A percentile compares a stretch with the other conserved stretches of the same genome.
Conservation (phyloP, 2,113 vertebrate species). For the Riparia riparia region DNA sequence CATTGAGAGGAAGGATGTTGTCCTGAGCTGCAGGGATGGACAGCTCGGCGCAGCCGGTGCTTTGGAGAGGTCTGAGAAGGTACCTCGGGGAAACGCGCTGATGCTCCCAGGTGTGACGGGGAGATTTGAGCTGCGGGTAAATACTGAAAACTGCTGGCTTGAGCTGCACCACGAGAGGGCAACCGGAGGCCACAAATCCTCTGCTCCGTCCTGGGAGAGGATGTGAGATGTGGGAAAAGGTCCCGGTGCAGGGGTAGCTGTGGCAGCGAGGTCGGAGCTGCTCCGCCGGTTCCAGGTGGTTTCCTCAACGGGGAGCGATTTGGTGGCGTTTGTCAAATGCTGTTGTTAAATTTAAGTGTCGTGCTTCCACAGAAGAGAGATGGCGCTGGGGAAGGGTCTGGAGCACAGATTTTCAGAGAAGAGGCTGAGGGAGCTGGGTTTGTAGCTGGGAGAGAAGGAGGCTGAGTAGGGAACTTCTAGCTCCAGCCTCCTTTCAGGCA, state of each 20-base stretch:
- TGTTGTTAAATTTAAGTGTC: not conserved
- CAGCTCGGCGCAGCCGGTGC: not conserved
- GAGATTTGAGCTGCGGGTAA: rapidly evolving
- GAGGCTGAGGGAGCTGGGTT: not conserved
- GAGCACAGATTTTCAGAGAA: not conserved
- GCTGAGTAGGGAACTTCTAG: too few species aligned
- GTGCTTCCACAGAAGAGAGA: not conserved
- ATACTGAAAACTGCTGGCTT: rapidly evolving
- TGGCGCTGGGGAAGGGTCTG: not conserved
- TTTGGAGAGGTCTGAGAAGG: rapidly evolving
- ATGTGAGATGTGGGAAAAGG: not conserved
- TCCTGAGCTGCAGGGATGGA: not conserved
- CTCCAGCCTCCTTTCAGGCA: not conserved
- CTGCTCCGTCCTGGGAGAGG: rapidly evolving
- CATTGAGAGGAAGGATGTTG: not conserved
- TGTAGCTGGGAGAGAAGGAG: not conserved
- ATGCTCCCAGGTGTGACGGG: not conserved
- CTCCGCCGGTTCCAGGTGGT: rapidly evolving
- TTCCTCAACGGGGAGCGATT: rapidly evolving
- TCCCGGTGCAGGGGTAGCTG: not conserved
- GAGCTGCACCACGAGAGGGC: constrained; percentile 47
- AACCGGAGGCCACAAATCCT: not conserved
- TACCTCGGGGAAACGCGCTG: rapidly evolving
- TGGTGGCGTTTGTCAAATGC: not conserved
- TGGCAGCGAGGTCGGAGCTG: not conserved